Base-by-base conservation (phyloP, 1,140 invertebrate genomes). In the Sipha flava region DNA sequence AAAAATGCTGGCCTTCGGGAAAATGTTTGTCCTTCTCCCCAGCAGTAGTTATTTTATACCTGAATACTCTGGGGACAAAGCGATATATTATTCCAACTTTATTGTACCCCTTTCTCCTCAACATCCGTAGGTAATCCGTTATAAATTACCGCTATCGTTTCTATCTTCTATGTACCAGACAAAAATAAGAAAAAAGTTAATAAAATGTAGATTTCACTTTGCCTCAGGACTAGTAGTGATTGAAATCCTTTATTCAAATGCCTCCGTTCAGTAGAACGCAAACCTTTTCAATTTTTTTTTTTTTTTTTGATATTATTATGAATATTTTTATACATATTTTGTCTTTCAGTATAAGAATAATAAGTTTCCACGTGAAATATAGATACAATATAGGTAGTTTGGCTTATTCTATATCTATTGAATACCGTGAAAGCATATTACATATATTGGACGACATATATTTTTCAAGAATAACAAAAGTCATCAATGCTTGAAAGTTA, bases 191-290 rank as follows among this genome's bases (percentile, higher is more conserved):
- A 75, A 75, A 57, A 77, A 77, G 49, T 77, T 77, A 77, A 77
- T 77, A 77, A 77, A 77, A 77, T 57, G 73, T 59, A 77, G 73
- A 77, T 77, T 77, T 77, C 72, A 77, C 52, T 77, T 59, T 77
- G 73, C 73, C 64, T 43, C 64, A 6, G 64, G 37, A 26, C 37
- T 5, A 66, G 64, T 59, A 66, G 18, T 66, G 64, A 66, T 66
- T 66, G 64, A 66, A 66, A 66, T 66, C 12, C 34, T 66, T 66
- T 66, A 66, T 66, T 66, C 64, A 66, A 66, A 66, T 43, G 64
- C 43, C 64, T 66, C 40, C 37, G 9, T 23, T 66, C 21, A 26
- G 5, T 66, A 43, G 43, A n/a, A n/a, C n/a, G 62, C 23, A 23
- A 16, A 66, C 62, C 62, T 66, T 66, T 62, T 23, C 34, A 14